Evolutionary conservation across 2,797 vertebrate species (phyloP).

Genomic region (Pristis pectinata): DNA sequence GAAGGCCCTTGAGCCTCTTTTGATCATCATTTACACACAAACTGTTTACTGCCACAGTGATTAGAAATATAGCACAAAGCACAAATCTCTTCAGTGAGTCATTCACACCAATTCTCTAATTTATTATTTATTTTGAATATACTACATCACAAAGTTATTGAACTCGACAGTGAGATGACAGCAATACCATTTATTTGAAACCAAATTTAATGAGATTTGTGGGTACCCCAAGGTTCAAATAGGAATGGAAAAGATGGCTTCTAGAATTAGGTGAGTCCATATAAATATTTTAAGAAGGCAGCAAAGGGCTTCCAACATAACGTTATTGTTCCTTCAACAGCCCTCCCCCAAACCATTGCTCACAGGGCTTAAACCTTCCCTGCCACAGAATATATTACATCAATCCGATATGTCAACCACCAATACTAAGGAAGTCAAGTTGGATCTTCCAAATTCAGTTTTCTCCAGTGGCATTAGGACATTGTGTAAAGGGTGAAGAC

Average conservation of each 20-base stretch:
- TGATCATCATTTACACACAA: conserved; percentile 13
- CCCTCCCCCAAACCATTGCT: too few relatives aligned
- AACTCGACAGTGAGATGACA: neutral
- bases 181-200: neutral
- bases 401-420: neutral
- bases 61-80: conserved; percentile 18
- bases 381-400: neutral
- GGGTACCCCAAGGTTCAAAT: neutral
- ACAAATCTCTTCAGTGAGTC: conserved; percentile 6
- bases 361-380: too few relatives aligned
- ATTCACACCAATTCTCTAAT: neutral
- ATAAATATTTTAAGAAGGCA: too few relatives aligned
- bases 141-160: neutral
- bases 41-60: neutral
- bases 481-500: neutral
- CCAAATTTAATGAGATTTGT: neutral
- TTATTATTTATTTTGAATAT: conserved; percentile 9
- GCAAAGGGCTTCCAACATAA: too few relatives aligned
- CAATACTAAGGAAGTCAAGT: neutral
- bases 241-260: too few relatives aligned
- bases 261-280: too few relatives aligned
- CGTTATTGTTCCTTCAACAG: too few relatives aligned
- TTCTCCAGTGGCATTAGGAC: neutral
- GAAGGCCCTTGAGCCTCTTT: neutral
- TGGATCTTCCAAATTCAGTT: neutral